phyloP scores from a whole-genome alignment of 2,888 invertebrate species.

The Arctia plantaginis region DNA sequence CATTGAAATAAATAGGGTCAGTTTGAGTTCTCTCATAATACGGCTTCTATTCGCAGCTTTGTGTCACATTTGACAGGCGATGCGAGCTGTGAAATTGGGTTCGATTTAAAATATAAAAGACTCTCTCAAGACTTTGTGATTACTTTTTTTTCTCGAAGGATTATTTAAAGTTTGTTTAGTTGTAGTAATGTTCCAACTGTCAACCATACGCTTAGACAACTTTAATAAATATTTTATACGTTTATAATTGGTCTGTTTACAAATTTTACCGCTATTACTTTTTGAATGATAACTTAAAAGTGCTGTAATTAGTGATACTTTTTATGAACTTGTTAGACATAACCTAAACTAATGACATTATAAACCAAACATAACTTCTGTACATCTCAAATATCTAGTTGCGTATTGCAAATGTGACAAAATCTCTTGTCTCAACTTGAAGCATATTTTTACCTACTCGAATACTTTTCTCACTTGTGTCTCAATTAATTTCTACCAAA shows the following conservation, averaged over 20 bases:
- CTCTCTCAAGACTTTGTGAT: constrained; percentile 77
- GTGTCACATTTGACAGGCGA: constrained; percentile 84
- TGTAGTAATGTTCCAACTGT: constrained; percentile 73
- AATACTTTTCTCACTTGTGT: too few relatives aligned
- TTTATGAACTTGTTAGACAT: background rate
- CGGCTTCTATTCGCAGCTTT: constrained; percentile 83
- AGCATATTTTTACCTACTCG: too few relatives aligned
- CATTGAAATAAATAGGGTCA: constrained; percentile 85
- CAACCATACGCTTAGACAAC: constrained; percentile 49
- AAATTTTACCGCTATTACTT: background rate
- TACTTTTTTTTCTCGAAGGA: constrained; percentile 73
- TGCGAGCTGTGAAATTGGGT: constrained; percentile 85
- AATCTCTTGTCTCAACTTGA: too few relatives aligned
- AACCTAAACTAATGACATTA: background rate
- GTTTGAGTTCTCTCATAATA: constrained; percentile 80
- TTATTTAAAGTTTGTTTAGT: constrained; percentile 82
- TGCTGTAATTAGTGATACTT: too few relatives aligned
- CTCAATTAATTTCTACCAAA: background rate
- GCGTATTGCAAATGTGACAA: too few relatives aligned
- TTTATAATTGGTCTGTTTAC: constrained; percentile 3
- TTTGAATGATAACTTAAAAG: background rate
- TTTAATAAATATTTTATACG: constrained; percentile 52
- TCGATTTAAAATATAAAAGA: constrained; percentile 83
- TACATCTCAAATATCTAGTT: too few relatives aligned
- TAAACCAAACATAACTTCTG: too few relatives aligned